Percentiles rank a stretch among this genome's conserved stretches.
These are phyloP conservation scores for Acronicta psi DNA, from an alignment of 2,888 invertebrate species.

Conservation along the genomic window DNA sequence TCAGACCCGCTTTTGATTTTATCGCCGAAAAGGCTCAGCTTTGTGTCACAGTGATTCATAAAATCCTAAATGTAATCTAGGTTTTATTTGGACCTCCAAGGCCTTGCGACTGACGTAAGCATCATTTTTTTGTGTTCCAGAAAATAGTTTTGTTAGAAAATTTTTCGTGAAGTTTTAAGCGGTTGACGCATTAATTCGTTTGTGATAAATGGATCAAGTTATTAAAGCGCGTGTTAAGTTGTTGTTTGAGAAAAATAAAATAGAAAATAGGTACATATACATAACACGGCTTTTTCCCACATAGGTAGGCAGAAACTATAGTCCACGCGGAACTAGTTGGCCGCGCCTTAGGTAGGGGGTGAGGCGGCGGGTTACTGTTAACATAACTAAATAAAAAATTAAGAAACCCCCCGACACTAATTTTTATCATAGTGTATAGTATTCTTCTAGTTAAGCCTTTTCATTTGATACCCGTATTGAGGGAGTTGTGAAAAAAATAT, in stretches of 20 bases:
- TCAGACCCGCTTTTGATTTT: conserved; percentile 52
- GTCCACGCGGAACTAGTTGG: too few relatives aligned
- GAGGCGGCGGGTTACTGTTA: too few relatives aligned
- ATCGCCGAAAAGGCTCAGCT: conserved; percentile 36
- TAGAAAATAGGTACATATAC: too few relatives aligned
- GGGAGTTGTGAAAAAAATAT: too few relatives aligned
- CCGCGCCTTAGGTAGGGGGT: too few relatives aligned
- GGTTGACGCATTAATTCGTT: conserved; percentile 41
- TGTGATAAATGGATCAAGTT: conserved; percentile 38
- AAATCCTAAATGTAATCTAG: conserved; percentile 47
- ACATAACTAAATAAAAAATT: too few relatives aligned
- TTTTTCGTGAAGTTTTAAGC: conserved; percentile 36
- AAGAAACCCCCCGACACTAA: too few relatives aligned
- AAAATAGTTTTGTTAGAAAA: conserved; percentile 36
- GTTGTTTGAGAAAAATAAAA: conserved; percentile 5
- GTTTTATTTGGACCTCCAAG: conserved; percentile 38
- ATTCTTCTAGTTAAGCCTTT: too few relatives aligned
- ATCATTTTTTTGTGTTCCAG: conserved; percentile 21
- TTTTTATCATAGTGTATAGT: too few relatives aligned
- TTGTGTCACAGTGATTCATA: conserved; percentile 48
- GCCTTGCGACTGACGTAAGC: conserved; percentile 33
- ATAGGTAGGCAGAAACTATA: too few relatives aligned
- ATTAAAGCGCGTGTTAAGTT: conserved; percentile 28
- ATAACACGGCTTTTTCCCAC: too few relatives aligned
- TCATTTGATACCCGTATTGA: too few relatives aligned